These are phyloP conservation scores for Calliopum simillimum DNA, from an alignment of 2,888 invertebrate genomes.

Conservation along the genomic window DNA sequence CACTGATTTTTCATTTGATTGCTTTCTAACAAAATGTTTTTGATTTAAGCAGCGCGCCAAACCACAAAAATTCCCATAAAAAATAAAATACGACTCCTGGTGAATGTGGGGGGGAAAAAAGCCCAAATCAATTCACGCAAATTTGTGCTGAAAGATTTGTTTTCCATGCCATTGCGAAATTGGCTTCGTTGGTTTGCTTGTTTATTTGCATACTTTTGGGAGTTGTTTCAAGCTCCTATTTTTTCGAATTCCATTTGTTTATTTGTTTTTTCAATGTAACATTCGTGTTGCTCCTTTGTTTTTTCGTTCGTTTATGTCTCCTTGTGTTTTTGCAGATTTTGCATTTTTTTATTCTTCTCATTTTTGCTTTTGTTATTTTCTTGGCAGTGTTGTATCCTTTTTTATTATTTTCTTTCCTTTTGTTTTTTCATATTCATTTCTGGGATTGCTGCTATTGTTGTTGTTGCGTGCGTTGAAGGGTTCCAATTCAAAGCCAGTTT, in stretches of 20 bases:
- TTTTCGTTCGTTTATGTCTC: background rate
- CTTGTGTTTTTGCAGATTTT: background rate
- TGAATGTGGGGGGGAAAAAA: background rate
- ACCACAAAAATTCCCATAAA: too few species aligned
- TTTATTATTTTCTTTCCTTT: background rate
- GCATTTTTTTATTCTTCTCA: constrained; percentile 9
- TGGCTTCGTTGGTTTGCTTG: constrained; percentile 6
- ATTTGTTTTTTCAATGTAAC: background rate
- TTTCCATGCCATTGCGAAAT: background rate
- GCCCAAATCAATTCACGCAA: constrained; percentile 13
- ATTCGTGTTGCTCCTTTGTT: background rate
- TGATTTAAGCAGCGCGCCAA: too few species aligned
- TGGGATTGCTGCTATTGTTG: constrained; percentile 5
- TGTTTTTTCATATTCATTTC: background rate
- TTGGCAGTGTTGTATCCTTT: background rate
- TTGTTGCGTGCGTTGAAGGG: constrained; percentile 1
- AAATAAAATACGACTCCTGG: too few species aligned
- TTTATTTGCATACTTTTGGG: constrained; percentile 53
- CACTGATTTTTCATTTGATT: too few species aligned
- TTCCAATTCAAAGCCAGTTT: background rate
- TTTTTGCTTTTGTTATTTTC: background rate
- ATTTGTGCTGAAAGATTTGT: constrained; percentile 6
- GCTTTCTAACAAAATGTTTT: too few species aligned
- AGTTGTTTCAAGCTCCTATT: constrained; percentile 38
- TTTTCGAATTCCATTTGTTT: background rate